Base-by-base conservation (phyloP, 2,113 vertebrate species). In the Motacilla tschutschensis region DNA sequence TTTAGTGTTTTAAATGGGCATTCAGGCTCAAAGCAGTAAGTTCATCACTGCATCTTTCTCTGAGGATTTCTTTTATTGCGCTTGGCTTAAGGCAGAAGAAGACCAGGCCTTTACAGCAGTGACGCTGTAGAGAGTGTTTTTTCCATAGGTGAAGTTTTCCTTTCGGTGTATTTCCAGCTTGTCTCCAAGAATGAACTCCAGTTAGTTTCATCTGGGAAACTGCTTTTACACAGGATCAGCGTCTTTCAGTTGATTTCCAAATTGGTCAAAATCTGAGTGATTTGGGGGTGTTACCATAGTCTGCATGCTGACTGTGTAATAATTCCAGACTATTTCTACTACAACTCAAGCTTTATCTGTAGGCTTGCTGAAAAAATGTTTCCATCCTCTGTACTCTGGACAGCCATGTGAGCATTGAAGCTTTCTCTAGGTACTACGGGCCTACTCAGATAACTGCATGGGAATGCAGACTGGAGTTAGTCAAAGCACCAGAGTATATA, bases 341-440 rank as follows among this genome's bases (percentile, higher is more conserved):
- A 1, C 43, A 73, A 13, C 24, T 78, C 16, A n/a, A 33, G 25
- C 18, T 65, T 6, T 51, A n/a, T 51, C 28, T 83, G 19, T 33
- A 41, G 44, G 25, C 25, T 65, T 74, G 38, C 43, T 84, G 28
- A n/a, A 81, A 43, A 77, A 66, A 20, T n/a, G 9, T 62, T 87
- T 81, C 41, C 29, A 2, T 85, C 14, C 38, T 17, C 22, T 63
- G 22, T 72, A 4, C 35, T 55, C 36, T 35, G 46, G 31, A 19
- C n/a, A 80, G 50, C 29, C 20, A 5, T 0, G 0, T 51, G 55
- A 64, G 31, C 28, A 11, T 10, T 59, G 46, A 25, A n/a, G 41
- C 36, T 83, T 64, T 77, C 26, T 16, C 17, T 46, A 9, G 17
- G 14, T 50, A 5, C n/a, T 54, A 6, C 64, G 60, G 65, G 6